Evolutionary conservation across 37 sponge, comb jelly and placozoan genomes (phyloP), one percentile per base, ranked within the genome.

Genomic region (Petrosia ficiformis): DNA sequence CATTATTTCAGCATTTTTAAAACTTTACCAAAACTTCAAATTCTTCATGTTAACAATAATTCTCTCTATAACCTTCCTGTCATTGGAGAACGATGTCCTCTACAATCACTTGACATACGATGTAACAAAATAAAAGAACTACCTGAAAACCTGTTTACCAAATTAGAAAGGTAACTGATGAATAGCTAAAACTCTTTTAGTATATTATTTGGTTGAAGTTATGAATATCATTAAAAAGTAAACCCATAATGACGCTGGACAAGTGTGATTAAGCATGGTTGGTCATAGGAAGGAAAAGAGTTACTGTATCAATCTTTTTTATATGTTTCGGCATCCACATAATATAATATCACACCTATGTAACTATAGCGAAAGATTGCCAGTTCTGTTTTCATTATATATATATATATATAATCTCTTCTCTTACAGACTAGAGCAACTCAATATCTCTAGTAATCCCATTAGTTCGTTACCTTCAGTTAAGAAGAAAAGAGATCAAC

Each of bases 401-500:
- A 38, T 72, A 21, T 3, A 21, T 61, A 36, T 64, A 37, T 59
- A 2, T 35, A 39, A 29, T 48, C 14, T 2, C 28, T 34, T 67
- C 5, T 16, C 24, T 30, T 42, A 19, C 69, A 88, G 89, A 32
- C 44, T 88, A 30, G 68, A 59, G 31, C 60, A 64, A 24, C 63
- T 88, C 59, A 88, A 88, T 61, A 73, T 88, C 42, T 68, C 74
- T 31, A 63, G 57, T 24, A 88, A 88, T 65, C 60, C 78, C 54
- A 43, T 88, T 42, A 28, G 57, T 1, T 29, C 37, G 32, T 67
- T 87, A 25, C 87, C 87, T 8, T 43, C 72, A 52, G 59, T 67
- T 34, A 60, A n/a, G 10, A 39, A 74, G 31, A 41, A 59, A 4
- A 58, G 42, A 34, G 31, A 57, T 54, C 57, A 52, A 22, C 44